Evolutionary conservation across 2,113 vertebrate species (phyloP).

Genomic region (Hyaena hyaena): DNA sequence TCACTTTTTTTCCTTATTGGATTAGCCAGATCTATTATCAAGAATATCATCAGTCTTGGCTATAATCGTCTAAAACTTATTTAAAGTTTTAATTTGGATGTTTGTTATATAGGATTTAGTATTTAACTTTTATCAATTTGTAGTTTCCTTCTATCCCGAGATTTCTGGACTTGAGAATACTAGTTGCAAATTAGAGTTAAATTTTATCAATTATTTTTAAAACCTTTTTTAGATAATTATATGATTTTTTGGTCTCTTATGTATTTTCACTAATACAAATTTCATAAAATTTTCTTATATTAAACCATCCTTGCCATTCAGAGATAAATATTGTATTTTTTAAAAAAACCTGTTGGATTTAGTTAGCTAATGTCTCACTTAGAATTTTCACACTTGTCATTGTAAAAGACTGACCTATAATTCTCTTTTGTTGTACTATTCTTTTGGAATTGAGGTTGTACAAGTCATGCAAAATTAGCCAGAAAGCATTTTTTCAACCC

Average conservation of each 20-base stretch:
- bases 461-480: background rate
- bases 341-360: background rate
- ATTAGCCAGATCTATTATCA: background rate
- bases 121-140: background rate
- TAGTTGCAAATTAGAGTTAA: background rate
- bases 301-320: background rate
- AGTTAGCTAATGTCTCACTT: constrained; percentile 11
- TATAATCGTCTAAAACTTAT: background rate
- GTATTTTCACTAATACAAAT: background rate
- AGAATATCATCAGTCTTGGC: background rate
- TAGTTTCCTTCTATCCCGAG: background rate
- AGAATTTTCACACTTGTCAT: background rate
- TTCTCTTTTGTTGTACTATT: background rate
- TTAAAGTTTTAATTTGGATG: background rate
- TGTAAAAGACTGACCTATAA: background rate
- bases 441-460: background rate
- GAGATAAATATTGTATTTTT: background rate
- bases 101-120: background rate
- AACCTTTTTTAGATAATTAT: background rate
- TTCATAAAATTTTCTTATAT: background rate
- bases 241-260: background rate
- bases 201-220: constrained; percentile 10
- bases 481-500: background rate
- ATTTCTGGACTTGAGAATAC: background rate
- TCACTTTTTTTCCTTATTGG: background rate